Evolutionary conservation across 2,113 vertebrate genomes (phyloP), one percentile per base, ranked within the genome.

Genomic region (Menidia beryllina): DNA sequence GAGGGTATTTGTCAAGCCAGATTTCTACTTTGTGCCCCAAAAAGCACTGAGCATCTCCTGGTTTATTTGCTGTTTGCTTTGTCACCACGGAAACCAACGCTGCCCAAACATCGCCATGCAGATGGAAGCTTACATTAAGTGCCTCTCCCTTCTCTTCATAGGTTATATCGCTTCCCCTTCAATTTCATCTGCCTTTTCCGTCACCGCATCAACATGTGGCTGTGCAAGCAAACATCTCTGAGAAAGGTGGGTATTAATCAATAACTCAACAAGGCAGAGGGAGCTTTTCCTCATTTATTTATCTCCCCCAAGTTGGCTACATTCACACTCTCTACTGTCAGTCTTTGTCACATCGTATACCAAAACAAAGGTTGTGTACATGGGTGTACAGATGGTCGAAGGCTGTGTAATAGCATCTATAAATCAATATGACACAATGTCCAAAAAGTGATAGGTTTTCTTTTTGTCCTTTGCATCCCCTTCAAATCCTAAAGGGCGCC

Each of bases 11-110:
- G 71, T 83, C n/a, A 83, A 72, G 78, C 56, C 74, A 76, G 60
- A 75, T 69, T 77, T 30, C 8, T 53, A 61, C 78, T 56, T 73
- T 76, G 49, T 60, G 59, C 65, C 68, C 76, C 58, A 15, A 45
- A 53, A 85, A 81, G 82, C 70, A 77, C 81, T 81, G 86, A 81
- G 83, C 66, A 73, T 69, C 59, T 77, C 64, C 87, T 61, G 69
- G 75, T 85, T 51, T 89, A 75, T 94, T 92, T 91, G 84, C 87
- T 36, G 74, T 91, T 89, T 62, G 76, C 82, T 89, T 90, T 89
- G 89, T 93, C 66, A 23, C 90, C 83, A 91, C 63, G 87, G 90
- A 91, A 93, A 92, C 90, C 85, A 77, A 69, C 85, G 83, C 83
- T 91, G 86, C 84, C 85, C 89, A 92, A 92, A 91, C 89, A 91